Conservation (phyloP, 2,888 invertebrate species). For the Limnephilus marmoratus region DNA sequence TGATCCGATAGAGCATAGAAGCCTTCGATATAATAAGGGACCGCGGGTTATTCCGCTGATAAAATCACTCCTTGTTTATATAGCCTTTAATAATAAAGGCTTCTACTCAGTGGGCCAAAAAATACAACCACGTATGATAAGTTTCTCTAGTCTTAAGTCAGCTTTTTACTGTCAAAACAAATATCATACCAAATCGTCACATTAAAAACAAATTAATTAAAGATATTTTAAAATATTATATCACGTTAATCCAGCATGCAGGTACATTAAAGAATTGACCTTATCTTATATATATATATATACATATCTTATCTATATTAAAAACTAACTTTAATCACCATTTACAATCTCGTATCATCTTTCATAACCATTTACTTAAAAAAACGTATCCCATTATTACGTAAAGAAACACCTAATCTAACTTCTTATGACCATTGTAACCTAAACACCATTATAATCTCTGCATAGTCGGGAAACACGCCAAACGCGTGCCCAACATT, state of each 20-base stretch:
- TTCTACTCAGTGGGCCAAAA: background rate
- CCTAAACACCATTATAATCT: background rate
- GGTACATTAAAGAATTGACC: background rate
- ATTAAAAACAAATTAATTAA: background rate
- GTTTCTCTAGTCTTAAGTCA: background rate
- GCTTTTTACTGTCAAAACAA: too few species aligned
- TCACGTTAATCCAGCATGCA: too few species aligned
- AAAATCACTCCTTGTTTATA: conserved; percentile 10
- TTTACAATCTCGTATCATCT: too few species aligned
- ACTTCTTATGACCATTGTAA: too few species aligned
- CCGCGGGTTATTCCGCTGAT: conserved; percentile 12
- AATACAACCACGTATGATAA: background rate
- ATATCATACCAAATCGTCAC: too few species aligned
- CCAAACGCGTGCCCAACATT: too few species aligned
- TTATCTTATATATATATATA: too few species aligned
- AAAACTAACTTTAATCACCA: too few species aligned
- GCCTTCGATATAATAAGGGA: conserved; percentile 37
- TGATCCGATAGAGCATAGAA: conserved; percentile 59
- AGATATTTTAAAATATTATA: background rate
- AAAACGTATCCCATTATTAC: background rate
- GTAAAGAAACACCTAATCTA: too few species aligned
- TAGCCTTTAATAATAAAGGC: background rate
- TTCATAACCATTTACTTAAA: too few species aligned
- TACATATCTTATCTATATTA: background rate
- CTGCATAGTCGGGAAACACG: too few species aligned